phyloP scores from a whole-genome alignment of 2,113 vertebrate species.

The Syngnathus typhle region DNA sequence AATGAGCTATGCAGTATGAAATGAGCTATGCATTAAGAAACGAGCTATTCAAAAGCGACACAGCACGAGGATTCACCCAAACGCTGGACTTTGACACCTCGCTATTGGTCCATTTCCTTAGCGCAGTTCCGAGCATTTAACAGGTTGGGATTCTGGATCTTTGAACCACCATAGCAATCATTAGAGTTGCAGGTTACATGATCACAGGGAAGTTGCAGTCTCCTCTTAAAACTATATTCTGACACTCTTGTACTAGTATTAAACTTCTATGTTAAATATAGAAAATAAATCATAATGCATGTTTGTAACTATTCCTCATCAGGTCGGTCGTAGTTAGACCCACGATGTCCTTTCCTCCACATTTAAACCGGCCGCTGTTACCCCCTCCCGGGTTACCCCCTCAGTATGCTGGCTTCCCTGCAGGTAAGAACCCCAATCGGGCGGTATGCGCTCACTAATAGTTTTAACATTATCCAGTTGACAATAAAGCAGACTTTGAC shows the following conservation, averaged over 20 bases:
- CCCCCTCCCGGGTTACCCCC: slow-evolving; percentile 89
- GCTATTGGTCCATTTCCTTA: not conserved
- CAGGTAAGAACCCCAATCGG: slow-evolving; percentile 69
- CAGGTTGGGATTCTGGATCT: not conserved
- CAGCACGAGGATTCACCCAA: not conserved
- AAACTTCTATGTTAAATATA: not conserved
- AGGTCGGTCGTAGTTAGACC: slow-evolving; percentile 65
- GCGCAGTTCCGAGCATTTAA: not conserved
- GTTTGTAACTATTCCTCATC: slow-evolving; percentile 27
- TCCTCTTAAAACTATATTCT: not conserved
- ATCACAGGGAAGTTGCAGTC: not conserved
- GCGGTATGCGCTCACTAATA: too few species aligned
- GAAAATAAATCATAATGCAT: not conserved
- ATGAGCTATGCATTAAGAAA: not conserved
- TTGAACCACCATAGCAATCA: not conserved
- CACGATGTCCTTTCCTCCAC: slow-evolving; percentile 94
- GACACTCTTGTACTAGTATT: too few species aligned
- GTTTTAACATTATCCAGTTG: not conserved
- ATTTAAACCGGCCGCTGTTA: slow-evolving; percentile 92
- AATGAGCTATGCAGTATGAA: not conserved
- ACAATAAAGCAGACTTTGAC: too few species aligned
- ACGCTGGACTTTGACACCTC: not conserved
- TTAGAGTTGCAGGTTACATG: not conserved
- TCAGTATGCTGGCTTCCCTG: slow-evolving; percentile 90
- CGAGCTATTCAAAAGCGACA: fast-evolving